Percentiles rank a stretch among this genome's conserved stretches.
These are phyloP conservation scores for Gonatopus flavifemur DNA, from an alignment of 1,140 invertebrate genomes.

Conservation along the genomic window DNA sequence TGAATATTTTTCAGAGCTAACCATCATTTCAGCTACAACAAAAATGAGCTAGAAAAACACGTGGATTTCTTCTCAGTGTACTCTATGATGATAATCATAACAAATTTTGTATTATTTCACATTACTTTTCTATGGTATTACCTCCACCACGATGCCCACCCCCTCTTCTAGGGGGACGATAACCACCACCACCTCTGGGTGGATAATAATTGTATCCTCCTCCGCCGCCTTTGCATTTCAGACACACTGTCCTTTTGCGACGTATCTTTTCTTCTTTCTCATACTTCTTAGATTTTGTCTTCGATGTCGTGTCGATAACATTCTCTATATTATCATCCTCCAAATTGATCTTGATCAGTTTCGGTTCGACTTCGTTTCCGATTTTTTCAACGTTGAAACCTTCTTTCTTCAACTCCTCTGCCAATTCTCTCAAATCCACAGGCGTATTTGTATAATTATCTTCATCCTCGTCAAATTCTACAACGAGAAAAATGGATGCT, in stretches of 20 bases:
- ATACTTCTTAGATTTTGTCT: no score
- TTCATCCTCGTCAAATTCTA: slow-evolving; percentile 41
- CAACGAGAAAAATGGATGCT: slow-evolving; percentile 41
- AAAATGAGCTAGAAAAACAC: no score
- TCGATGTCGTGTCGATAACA: slow-evolving; percentile 4
- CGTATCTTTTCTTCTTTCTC: slow-evolving; percentile 35
- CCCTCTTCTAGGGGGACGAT: no score
- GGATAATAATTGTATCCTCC: no score
- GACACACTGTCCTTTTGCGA: slow-evolving; percentile 35
- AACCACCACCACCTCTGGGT: no score
- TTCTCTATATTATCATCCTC: slow-evolving; percentile 20
- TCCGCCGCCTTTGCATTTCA: slow-evolving; percentile 30
- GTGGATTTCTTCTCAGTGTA: no score
- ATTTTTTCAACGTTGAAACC: slow-evolving; percentile 47
- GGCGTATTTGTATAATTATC: slow-evolving; percentile 33
- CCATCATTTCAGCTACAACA: no score
- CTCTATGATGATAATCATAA: no score
- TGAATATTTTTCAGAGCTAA: no score
- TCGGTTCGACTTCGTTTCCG: slow-evolving; percentile 32
- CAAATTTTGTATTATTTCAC: no score
- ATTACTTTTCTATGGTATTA: no score
- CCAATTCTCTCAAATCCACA: slow-evolving; percentile 42
- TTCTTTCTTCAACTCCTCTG: slow-evolving; percentile 40
- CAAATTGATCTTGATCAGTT: slow-evolving; percentile 40
- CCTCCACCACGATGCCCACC: no score